Evolutionary conservation across 2,113 vertebrate genomes (phyloP).

Genomic region (Engraulis encrasicolus): DNA sequence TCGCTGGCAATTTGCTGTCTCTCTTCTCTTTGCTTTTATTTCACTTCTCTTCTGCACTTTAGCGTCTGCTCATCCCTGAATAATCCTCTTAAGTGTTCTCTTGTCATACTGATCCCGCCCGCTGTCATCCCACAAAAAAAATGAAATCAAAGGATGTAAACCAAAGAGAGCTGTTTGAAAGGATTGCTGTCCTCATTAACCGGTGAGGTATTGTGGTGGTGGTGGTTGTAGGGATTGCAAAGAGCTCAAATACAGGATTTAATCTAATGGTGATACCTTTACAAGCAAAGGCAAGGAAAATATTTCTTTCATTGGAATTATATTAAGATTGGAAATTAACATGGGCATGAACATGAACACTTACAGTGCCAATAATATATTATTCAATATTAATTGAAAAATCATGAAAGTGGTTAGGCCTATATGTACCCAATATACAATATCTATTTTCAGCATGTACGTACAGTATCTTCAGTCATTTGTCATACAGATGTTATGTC

Average conservation of each 20-base stretch:
- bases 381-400: too few relatives aligned
- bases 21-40: constrained; percentile 56
- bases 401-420: too few relatives aligned
- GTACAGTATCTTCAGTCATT: too few relatives aligned
- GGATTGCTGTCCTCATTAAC: constrained; percentile 62
- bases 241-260: constrained; percentile 46
- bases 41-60: constrained; percentile 67
- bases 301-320: background rate
- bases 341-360: background rate
- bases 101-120: constrained; percentile 55
- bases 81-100: constrained; percentile 56
- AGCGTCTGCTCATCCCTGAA: constrained; percentile 58
- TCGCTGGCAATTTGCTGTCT: constrained; percentile 65
- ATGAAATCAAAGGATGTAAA: constrained; percentile 63
- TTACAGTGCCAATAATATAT: too few relatives aligned
- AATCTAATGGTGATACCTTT: constrained; percentile 31
- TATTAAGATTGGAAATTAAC: background rate
- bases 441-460: too few relatives aligned
- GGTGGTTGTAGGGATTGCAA: background rate
- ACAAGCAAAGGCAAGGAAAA: background rate
- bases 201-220: background rate
- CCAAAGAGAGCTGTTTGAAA: constrained; percentile 44
- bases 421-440: too few relatives aligned
- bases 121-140: constrained; percentile 61
- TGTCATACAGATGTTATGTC: background rate